Evolutionary conservation across 1,140 invertebrate species (phyloP), one percentile per base, ranked within the genome.

Genomic region (Geopemphigus sp.): DNA sequence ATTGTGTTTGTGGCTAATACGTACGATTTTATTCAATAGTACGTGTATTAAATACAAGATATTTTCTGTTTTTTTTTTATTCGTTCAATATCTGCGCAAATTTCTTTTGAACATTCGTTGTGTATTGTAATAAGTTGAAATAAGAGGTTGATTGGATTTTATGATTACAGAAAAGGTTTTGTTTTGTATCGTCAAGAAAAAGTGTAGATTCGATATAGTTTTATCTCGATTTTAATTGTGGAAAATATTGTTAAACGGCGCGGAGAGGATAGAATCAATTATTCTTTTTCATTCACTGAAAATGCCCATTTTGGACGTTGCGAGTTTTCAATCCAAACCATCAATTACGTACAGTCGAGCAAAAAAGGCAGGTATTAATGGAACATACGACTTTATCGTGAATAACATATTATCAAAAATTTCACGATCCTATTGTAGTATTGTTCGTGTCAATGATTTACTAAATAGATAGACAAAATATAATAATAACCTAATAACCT

Each of bases 311-410:
- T 70, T 19, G 17, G 45, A 39, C 47, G 24, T 53, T 70, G 26
- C 66, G 47, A 70, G 22, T 70, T 70, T 53, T 70, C 24, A 47
- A 70, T 70, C 66, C 26, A 53, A 70, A 50, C 45, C 66, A 70
- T 70, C 66, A 70, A 70, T 70, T 70, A 70, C 45, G 45, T 70
- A 22, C 29, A 53, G 22, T 29, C 26, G 47, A 70, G 47, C 66
- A 70, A 70, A 70, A 70, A 70, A 15, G 45, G 45, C 66, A 70
- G 26, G 66, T 70, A 68, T 22, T 68, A 68, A 68, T 68, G 64
- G 39, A 68, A 47, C 24, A 68, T 68, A 39, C 39, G 64, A 47
- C 45, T 68, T 68, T 50, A 12, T 47, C 24, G 53, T 8, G 19
- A 50, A 45, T 70, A 70, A 53, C 47, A 70, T 53, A 70, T 32